A percentile compares a stretch with the other conserved stretches of the same genome.
These are phyloP conservation scores for Laticauda laticaudata DNA, from an alignment of 2,113 vertebrate species.

Conservation along the genomic window DNA sequence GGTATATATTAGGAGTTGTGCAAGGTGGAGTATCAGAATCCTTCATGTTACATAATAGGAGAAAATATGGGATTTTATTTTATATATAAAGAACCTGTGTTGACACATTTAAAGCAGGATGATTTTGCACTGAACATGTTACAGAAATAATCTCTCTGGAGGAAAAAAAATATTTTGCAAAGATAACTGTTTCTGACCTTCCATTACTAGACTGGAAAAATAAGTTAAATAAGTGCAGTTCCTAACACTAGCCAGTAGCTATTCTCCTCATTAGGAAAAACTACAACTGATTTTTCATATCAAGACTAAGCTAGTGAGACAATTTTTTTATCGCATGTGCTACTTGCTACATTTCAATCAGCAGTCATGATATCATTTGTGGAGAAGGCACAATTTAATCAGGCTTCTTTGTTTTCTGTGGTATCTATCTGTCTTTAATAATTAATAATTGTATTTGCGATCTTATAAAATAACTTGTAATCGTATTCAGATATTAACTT, in stretches of 20 bases:
- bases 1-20: constrained; percentile 76
- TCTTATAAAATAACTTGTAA: background rate
- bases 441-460: background rate
- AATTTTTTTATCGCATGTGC: background rate
- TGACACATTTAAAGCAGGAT: constrained; percentile 25
- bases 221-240: background rate
- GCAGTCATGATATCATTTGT: background rate
- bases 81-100: constrained; percentile 46
- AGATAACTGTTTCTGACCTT: background rate
- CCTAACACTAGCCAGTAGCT: background rate
- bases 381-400: background rate
- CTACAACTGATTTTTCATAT: background rate
- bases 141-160: background rate
- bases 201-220: background rate
- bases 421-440: background rate
- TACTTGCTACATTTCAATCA: background rate
- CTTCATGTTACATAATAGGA: constrained; percentile 69
- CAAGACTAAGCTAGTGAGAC: background rate
- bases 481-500: background rate
- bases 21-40: constrained; percentile 91
- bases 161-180: background rate
- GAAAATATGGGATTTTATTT: constrained; percentile 43
- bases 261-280: background rate
- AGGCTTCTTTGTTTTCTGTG: background rate
- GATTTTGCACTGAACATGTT: background rate